Evolutionary conservation across 2,113 vertebrate species (phyloP), one percentile per base, ranked within the genome.

Genomic region (Heteronetta atricapilla): DNA sequence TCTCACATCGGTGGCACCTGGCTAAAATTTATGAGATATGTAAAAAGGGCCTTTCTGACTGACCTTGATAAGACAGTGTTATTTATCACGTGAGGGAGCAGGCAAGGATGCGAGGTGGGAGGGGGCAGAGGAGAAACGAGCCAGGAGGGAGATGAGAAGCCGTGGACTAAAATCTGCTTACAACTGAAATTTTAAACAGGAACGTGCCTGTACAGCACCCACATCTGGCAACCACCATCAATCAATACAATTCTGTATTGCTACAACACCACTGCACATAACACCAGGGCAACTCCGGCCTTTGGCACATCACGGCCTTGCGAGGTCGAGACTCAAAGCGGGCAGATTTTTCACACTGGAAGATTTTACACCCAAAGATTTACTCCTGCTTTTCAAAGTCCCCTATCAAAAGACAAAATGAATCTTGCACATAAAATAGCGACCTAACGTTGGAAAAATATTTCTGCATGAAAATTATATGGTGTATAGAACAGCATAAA

Each of bases 21-120:
- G 98, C 95, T 97, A 64, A 98, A 98, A 98, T 98, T 98, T 98
- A 98, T 98, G 98, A 97, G 98, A 98, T 98, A 98, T 97, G 98
- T 98, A 98, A 98, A 98, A 98, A 97, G 97, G 97, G 96, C 97
- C 94, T 98, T 98, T 97, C 97, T 91, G 69, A 97, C 94, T 98
- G 98, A 98, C 98, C 98, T 98, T 98, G 98, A 96, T 98, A 97
- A 98, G 98, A 94, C 96, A 97, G 97, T 67, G 97, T 96, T 98
- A 98, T 98, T 98, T 97, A 98, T 98, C 98, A 98, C 91, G 77
- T 98, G 97, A 96, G 97, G 93, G 96, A 96, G 88, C 48, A 93
- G 92, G 96, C 87, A 69, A 94, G 95, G 96, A 96, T 96, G 95
- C 63, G 31, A 10, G 46, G 50, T 83, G 89, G 92, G 88, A 97